Conservation (phyloP, 2,113 vertebrate species). For the Brachionichthys hirsutus region DNA sequence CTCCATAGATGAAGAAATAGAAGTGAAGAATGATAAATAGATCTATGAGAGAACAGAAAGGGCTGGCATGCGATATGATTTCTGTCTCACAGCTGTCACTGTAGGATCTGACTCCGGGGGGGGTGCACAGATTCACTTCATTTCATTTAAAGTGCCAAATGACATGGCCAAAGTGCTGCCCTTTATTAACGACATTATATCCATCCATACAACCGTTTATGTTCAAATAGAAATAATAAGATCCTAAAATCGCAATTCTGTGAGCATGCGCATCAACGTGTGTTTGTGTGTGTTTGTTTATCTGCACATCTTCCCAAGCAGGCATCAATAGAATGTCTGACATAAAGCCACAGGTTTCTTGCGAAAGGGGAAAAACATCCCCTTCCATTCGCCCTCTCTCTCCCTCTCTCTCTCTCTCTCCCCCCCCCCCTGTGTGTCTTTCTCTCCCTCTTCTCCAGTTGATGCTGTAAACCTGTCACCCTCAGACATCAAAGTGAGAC, state of each 20-base stretch:
- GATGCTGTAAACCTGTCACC: constrained; percentile 45
- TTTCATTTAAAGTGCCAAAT: not conserved
- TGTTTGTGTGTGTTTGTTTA: not conserved
- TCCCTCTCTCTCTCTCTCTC: not conserved
- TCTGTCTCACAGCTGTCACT: constrained; percentile 11
- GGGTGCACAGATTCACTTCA: not conserved
- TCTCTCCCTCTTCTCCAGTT: constrained; percentile 22
- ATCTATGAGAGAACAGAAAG: constrained; percentile 14
- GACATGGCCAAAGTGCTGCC: not conserved
- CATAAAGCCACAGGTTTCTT: constrained; percentile 48
- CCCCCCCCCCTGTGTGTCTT: not conserved
- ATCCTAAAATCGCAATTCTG: too few species aligned
- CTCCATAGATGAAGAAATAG: constrained; percentile 28
- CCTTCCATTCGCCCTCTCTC: not conserved
- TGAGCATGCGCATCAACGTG: too few species aligned
- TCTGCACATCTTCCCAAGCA: not conserved
- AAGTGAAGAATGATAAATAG: constrained; percentile 40
- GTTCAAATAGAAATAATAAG: too few species aligned
- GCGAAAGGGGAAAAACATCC: not conserved
- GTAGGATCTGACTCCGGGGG: not conserved
- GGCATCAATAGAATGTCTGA: constrained; percentile 15
- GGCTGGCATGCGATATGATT: constrained; percentile 16
- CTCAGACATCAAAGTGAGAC: constrained; percentile 58
- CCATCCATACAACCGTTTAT: too few species aligned
- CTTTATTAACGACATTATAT: too few species aligned